phyloP scores from a whole-genome alignment of 2,888 invertebrate species.

The Drosophila fulvimacula region DNA sequence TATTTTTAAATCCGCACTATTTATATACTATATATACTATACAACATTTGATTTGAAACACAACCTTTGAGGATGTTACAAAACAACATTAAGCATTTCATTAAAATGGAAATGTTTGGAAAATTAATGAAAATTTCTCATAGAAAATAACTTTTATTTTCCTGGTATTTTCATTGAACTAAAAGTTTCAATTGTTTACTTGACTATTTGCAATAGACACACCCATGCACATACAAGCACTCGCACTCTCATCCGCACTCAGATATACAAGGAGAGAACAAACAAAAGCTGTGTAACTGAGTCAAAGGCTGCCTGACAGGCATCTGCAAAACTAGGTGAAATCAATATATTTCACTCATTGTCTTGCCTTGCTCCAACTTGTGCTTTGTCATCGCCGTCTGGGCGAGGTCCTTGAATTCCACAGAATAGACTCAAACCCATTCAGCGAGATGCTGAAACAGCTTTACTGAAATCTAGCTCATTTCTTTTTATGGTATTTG shows the following conservation, averaged over 20 bases:
- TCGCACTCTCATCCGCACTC: background rate
- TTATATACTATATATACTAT: background rate
- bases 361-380: slow-evolving; percentile 45
- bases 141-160: background rate
- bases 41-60: background rate
- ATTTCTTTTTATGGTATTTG: slow-evolving; percentile 59
- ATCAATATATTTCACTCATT: slow-evolving; percentile 72
- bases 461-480: slow-evolving; percentile 37
- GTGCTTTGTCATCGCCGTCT: slow-evolving; percentile 41
- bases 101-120: background rate
- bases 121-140: background rate
- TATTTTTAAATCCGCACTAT: background rate
- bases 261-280: background rate
- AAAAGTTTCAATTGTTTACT: slow-evolving; percentile 15
- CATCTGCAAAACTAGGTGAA: slow-evolving; percentile 65
- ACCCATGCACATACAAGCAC: background rate
- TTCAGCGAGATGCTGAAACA: slow-evolving; percentile 32
- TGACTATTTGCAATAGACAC: slow-evolving; percentile 5
- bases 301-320: slow-evolving; percentile 20
- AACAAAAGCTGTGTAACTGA: slow-evolving; percentile 10
- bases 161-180: background rate
- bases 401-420: slow-evolving; percentile 47
- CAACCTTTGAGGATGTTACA: background rate
- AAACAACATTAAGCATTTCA: background rate
- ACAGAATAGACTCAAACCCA: slow-evolving; percentile 25